Conservation (phyloP, 2,113 vertebrate species). For the Jaculus jaculus region DNA sequence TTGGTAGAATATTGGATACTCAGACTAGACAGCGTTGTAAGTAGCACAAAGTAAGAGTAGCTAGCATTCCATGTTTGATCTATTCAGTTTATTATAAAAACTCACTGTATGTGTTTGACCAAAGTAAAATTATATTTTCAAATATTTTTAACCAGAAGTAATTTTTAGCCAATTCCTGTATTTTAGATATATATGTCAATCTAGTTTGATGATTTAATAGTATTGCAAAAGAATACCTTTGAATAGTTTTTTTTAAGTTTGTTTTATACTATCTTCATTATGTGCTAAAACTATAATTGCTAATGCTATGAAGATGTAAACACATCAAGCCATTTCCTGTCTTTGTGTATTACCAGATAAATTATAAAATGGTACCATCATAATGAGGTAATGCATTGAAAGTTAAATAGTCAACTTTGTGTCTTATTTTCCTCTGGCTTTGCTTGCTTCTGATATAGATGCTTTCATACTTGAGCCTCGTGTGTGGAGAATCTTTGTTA, state of each 20-base stretch:
- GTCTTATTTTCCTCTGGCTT: slow-evolving; percentile 13
- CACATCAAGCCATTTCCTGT: slow-evolving; percentile 25
- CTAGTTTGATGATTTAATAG: slow-evolving; percentile 51
- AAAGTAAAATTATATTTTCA: slow-evolving; percentile 42
- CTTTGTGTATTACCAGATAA: slow-evolving; percentile 30
- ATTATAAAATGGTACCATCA: slow-evolving; percentile 22
- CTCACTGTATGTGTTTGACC: not conserved
- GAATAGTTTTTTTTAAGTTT: not conserved
- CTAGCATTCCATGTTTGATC: not conserved
- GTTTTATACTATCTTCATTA: slow-evolving; percentile 28
- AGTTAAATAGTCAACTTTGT: not conserved
- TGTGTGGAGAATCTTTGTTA: slow-evolving; percentile 32
- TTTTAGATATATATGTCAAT: slow-evolving; percentile 18
- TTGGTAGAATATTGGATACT: not conserved
- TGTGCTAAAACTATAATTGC: not conserved
- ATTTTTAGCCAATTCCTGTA: slow-evolving; percentile 20
- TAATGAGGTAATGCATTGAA: not conserved
- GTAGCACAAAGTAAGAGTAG: slow-evolving; percentile 23
- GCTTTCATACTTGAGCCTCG: not conserved
- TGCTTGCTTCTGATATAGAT: not conserved
- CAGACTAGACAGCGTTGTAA: slow-evolving; percentile 33
- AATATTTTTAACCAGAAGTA: slow-evolving; percentile 23
- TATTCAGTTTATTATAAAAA: slow-evolving; percentile 6
- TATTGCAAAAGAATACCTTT: not conserved
- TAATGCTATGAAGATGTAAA: slow-evolving; percentile 24